Percentiles rank a stretch among this genome's conserved stretches.
These are phyloP conservation scores for Apogon talboti DNA, from an alignment of 2,797 vertebrate genomes.

Conservation along the genomic window DNA sequence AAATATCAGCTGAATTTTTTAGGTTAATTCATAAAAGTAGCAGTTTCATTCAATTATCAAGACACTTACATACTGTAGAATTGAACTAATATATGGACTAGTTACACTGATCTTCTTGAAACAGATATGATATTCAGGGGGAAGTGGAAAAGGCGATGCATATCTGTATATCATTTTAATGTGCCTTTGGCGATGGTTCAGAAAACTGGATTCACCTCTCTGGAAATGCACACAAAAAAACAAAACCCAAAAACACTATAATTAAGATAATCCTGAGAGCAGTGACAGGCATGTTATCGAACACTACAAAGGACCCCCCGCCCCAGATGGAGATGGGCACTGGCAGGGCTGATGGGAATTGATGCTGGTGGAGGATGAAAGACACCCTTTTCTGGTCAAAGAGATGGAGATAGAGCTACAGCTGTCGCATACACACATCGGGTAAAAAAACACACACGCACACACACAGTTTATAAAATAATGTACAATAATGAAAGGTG, in stretches of 20 bases:
- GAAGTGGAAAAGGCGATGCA: too few relatives aligned
- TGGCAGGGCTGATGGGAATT: conserved; percentile 29
- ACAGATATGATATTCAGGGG: too few relatives aligned
- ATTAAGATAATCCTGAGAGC: conserved; percentile 52
- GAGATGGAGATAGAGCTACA: conserved; percentile 47
- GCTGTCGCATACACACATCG: conserved; percentile 43
- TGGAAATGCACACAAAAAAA: background rate
- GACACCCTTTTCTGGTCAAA: conserved; percentile 54
- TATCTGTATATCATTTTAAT: background rate
- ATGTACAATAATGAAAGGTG: conserved; percentile 58
- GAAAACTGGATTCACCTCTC: conserved; percentile 6
- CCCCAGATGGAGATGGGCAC: conserved; percentile 45
- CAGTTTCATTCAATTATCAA: too few relatives aligned
- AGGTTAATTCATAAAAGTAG: too few relatives aligned
- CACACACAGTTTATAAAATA: conserved; percentile 3
- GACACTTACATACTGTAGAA: too few relatives aligned
- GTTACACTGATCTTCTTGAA: too few relatives aligned
- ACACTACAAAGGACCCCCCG: conserved; percentile 56
- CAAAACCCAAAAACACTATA: conserved; percentile 38
- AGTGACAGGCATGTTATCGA: conserved; percentile 58
- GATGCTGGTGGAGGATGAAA: conserved; percentile 55
- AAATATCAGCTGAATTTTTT: too few relatives aligned
- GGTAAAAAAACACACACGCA: conserved; percentile 14
- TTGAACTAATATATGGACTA: too few relatives aligned
- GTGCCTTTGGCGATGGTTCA: background rate